Base-by-base conservation (phyloP, 2,888 invertebrate genomes). In the Listrodromus nycthemerus region DNA sequence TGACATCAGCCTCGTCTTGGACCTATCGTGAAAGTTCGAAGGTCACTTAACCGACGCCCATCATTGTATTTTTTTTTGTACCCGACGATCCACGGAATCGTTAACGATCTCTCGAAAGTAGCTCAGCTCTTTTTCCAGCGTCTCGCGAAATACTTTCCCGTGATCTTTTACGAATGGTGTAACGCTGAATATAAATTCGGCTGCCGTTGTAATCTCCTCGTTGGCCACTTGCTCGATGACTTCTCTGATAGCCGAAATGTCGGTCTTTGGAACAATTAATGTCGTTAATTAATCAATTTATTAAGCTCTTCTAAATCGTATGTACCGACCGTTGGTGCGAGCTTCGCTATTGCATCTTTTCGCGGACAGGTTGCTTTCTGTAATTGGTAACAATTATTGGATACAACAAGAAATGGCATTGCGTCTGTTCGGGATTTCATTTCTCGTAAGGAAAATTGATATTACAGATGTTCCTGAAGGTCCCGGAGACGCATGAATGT, bases 1-100 rank as follows among this genome's bases (percentile, higher is more conserved):
- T 88, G 2, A 88, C 88, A 70, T 89, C 88, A 13, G 85, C 87
- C 63, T 89, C 88, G 80, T 89, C 88, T 45, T 89, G 88, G 16
- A 89, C 84, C 88, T 88, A 37, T 27, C 10, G 16, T 0, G 5
- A 30, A 19, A 13, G 2, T 4, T 1, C 13, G 82, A 69, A 61
- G 16, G 63, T n/a, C 1, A 16, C 21, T 67, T 13, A 16, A 19
- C 5, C 16, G 67, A 16, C 37, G 27, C 8, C 30, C 4, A 2
- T 30, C 21, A 45, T 45, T 8, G 2, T 41, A 19, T 6, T 8
- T 52, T 58, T 66, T 24, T 30, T 30, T 61, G 24, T 87, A 89
- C 89, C 82, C 87, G 83, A 69, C 86, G 86, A 77, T 89, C 87
- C 7, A 88, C 83, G 7, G 84, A 85, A 6, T 89, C 87, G 50